Conservation (phyloP, 2,113 vertebrate species). For the Thomomys bottae region DNA sequence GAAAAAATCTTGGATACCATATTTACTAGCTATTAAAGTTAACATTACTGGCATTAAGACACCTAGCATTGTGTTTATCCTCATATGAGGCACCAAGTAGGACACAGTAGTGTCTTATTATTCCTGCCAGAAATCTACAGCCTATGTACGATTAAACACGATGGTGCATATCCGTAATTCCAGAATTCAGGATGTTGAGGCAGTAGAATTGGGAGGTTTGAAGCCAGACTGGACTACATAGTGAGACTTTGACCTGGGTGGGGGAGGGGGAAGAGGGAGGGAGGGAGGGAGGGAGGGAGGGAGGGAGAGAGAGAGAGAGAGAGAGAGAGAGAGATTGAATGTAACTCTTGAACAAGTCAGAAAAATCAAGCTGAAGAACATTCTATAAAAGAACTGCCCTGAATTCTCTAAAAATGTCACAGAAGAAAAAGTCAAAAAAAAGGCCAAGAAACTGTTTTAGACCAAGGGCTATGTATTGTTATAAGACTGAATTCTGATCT, state of each 20-base stretch:
- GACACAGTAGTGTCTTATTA: too few species aligned
- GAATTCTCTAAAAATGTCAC: background rate
- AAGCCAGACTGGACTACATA: background rate
- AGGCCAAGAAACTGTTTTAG: background rate
- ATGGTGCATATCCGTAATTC: background rate
- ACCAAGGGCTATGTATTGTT: background rate
- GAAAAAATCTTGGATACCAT: constrained; percentile 1
- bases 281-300: too few species aligned
- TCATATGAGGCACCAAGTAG: background rate
- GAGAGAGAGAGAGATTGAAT: background rate
- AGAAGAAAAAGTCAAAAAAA: background rate
- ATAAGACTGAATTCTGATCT: background rate
- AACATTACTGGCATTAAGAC: too few species aligned
- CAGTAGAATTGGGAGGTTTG: background rate
- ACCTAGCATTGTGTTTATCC: too few species aligned
- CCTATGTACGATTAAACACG: too few species aligned
- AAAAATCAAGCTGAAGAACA: constrained; percentile 16
- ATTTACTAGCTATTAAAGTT: background rate
- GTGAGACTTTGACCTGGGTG: background rate
- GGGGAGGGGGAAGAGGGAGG: too few species aligned
- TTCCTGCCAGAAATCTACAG: too few species aligned
- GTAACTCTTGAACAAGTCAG: background rate
- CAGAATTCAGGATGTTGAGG: background rate
- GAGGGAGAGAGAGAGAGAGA: background rate
- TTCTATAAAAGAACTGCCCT: background rate